Conservation (phyloP, 2,888 invertebrate species). For the Lordiphosa andalusiaca region DNA sequence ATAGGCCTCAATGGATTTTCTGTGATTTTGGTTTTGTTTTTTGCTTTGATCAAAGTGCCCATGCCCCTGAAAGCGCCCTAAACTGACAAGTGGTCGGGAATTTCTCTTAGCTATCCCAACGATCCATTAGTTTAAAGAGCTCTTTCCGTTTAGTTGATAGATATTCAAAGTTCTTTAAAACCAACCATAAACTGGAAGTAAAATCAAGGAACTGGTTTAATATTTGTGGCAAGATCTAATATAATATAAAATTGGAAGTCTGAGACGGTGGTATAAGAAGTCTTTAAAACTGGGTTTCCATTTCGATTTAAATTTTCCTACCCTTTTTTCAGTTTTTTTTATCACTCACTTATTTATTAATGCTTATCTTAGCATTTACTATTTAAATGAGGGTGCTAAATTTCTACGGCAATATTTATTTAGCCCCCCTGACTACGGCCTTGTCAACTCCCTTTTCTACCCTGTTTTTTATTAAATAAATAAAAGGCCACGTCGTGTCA, state of each 20-base stretch:
- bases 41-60: conserved; percentile 54
- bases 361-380: no score
- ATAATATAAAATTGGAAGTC: no score
- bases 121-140: conserved; percentile 4
- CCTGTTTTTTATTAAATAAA: conserved; percentile 45
- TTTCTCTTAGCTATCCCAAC: conserved; percentile 54
- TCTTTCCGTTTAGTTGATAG: background rate
- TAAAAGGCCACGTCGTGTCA: conserved; percentile 51
- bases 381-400: background rate
- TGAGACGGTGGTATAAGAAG: no score
- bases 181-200: no score
- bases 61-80: conserved; percentile 24
- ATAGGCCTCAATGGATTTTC: conserved; percentile 74
- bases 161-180: no score
- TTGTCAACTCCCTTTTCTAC: conserved; percentile 1
- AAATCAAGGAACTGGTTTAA: no score
- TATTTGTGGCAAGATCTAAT: no score
- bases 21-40: conserved; percentile 39
- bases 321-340: no score
- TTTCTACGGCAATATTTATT: background rate
- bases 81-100: conserved; percentile 61
- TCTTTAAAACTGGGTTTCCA: no score
- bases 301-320: no score
- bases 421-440: background rate
- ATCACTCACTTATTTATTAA: no score